These are phyloP conservation scores for Phortica okadai DNA, from an alignment of 2,888 invertebrate species.

Conservation along the genomic window DNA sequence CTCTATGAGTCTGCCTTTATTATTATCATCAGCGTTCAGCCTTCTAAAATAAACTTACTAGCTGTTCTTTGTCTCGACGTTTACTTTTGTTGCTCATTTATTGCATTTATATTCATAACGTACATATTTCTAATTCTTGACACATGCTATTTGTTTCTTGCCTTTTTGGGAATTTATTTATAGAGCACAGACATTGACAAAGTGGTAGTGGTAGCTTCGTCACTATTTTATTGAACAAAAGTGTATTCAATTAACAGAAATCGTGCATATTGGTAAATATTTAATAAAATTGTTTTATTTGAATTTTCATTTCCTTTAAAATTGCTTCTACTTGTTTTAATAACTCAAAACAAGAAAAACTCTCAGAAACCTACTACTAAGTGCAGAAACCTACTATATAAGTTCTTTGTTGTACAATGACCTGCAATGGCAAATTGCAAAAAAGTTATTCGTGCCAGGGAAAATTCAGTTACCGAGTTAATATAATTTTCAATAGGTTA, in stretches of 20 bases:
- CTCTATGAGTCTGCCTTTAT: slow-evolving; percentile 5
- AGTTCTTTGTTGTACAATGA: neutral
- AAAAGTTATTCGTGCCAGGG: slow-evolving; percentile 1
- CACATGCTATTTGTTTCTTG: neutral
- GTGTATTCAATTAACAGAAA: neutral
- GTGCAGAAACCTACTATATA: neutral
- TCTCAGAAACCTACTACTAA: neutral
- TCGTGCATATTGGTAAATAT: slow-evolving; percentile 10
- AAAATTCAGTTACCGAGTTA: slow-evolving; percentile 18
- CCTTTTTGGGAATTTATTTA: slow-evolving; percentile 10
- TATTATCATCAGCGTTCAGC: neutral
- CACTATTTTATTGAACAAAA: neutral
- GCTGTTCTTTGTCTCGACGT: neutral
- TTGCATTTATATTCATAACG: slow-evolving; percentile 67
- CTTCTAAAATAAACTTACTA: neutral
- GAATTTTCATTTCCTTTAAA: slow-evolving; percentile 5
- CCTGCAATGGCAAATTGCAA: neutral
- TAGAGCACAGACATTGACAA: neutral
- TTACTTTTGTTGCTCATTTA: slow-evolving; percentile 39
- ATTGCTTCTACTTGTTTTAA: neutral
- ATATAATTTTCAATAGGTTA: slow-evolving; percentile 7
- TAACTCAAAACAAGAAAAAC: neutral
- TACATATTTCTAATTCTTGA: slow-evolving; percentile 54
- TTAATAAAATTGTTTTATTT: slow-evolving; percentile 3
- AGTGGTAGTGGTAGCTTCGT: neutral